These are phyloP conservation scores for Bombus pyrosoma DNA, from an alignment of 1,140 invertebrate species.

Conservation along the genomic window DNA sequence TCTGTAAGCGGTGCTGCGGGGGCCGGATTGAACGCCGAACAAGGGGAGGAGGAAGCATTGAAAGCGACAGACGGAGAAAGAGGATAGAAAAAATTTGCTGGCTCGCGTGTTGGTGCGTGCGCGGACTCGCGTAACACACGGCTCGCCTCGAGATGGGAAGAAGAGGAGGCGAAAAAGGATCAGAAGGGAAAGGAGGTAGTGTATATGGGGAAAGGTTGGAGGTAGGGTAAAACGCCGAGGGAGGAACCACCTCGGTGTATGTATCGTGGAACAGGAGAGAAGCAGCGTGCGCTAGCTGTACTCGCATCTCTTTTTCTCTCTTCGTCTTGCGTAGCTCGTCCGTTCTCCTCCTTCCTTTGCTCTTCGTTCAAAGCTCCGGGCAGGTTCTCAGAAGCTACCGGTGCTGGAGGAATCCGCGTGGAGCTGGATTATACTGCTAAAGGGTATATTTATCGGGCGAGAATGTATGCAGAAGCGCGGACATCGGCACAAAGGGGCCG, in stretches of 20 bases:
- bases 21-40: not conserved
- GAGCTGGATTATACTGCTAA: conserved; percentile 82
- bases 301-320: not conserved
- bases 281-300: conserved; percentile 5
- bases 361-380: conserved; percentile 58
- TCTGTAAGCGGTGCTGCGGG: conserved; percentile 51
- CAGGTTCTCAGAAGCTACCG: conserved; percentile 76
- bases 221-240: conserved; percentile 49
- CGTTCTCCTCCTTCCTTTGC: not conserved
- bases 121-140: conserved; percentile 41
- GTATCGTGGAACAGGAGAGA: conserved; percentile 15
- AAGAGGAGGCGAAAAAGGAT: not conserved
- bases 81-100: conserved; percentile 64
- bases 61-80: conserved; percentile 12
- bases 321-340: too few species aligned
- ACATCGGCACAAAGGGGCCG: conserved; percentile 81
- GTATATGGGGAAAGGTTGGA: conserved; percentile 42
- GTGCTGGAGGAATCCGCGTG: conserved; percentile 75
- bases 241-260: conserved; percentile 39
- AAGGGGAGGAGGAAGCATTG: not conserved
- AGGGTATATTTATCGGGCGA: conserved; percentile 83
- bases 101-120: conserved; percentile 53
- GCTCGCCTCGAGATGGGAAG: not conserved
- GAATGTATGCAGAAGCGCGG: conserved; percentile 82
- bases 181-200: not conserved